Evolutionary conservation across 1,140 invertebrate species (phyloP).

Genomic region (Halesus radiatus): DNA sequence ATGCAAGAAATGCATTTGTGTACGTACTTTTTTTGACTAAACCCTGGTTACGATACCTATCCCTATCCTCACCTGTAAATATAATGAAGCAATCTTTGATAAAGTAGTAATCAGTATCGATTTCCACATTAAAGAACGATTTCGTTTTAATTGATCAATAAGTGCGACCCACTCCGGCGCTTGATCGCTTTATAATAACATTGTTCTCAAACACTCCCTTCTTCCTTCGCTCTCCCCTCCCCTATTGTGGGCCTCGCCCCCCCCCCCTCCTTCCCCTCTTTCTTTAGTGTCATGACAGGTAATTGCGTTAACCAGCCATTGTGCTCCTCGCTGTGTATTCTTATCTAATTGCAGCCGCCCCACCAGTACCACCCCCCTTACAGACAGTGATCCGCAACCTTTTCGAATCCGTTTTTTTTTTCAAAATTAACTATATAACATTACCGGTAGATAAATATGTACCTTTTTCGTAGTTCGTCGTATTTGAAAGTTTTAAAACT

Average conservation of each 20-base stretch:
- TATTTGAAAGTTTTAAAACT: no score
- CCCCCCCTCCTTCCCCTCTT: neutral
- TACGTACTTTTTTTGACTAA: no score
- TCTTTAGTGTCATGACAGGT: conserved; percentile 31
- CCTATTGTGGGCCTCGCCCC: neutral
- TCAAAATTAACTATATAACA: no score
- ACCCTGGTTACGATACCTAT: no score
- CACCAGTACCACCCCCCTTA: neutral
- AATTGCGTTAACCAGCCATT: conserved; percentile 41
- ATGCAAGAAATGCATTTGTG: no score
- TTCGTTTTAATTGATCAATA: conserved; percentile 31
- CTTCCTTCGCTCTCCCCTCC: neutral
- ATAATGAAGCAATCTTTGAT: no score
- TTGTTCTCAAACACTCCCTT: conserved; percentile 5
- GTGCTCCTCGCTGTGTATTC: conserved; percentile 21
- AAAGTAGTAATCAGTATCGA: neutral
- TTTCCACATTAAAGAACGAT: conserved; percentile 7
- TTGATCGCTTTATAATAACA: conserved; percentile 45
- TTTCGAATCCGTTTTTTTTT: no score
- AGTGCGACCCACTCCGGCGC: neutral
- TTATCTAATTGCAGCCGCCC: conserved; percentile 37
- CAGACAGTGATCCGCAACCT: no score
- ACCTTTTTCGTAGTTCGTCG: no score
- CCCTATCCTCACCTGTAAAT: no score
- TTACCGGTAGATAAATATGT: no score